Percentiles rank a stretch among this genome's conserved stretches.
phyloP scores from a whole-genome alignment of 2,888 invertebrate genomes.

The Arge pagana region DNA sequence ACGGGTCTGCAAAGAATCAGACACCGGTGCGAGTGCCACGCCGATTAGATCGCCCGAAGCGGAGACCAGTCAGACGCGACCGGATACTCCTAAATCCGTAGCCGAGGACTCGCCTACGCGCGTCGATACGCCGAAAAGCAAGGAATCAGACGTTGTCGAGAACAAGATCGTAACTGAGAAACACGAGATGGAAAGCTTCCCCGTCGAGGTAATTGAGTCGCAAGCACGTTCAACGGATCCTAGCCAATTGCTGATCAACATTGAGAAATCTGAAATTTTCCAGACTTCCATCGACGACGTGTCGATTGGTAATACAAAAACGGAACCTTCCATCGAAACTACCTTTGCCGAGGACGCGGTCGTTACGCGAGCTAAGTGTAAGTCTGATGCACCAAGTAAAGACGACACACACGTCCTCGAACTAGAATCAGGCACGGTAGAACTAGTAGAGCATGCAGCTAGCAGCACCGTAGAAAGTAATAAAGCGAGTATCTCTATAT shows the following conservation, averaged over 20 bases:
- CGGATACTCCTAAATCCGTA: slow-evolving; percentile 18
- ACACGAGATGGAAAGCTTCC: slow-evolving; percentile 36
- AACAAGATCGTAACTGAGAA: slow-evolving; percentile 29
- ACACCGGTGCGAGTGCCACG: slow-evolving; percentile 32
- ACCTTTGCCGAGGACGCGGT: slow-evolving; percentile 42
- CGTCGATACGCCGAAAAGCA: slow-evolving; percentile 7
- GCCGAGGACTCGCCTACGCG: background rate
- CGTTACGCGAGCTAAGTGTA: slow-evolving; percentile 47
- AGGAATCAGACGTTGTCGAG: slow-evolving; percentile 4
- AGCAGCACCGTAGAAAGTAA: slow-evolving; percentile 48
- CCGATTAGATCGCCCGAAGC: slow-evolving; percentile 26
- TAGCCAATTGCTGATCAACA: slow-evolving; percentile 36
- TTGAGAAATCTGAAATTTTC: slow-evolving; percentile 42
- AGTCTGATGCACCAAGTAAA: slow-evolving; percentile 51
- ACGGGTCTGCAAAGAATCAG: background rate
- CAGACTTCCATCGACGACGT: slow-evolving; percentile 44
- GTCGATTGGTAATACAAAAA: slow-evolving; percentile 25
- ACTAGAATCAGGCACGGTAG: slow-evolving; percentile 55
- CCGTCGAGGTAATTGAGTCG: slow-evolving; percentile 41
- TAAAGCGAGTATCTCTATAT: slow-evolving; percentile 32
- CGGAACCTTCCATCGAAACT: slow-evolving; percentile 34
- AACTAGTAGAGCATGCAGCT: slow-evolving; percentile 51
- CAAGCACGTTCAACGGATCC: slow-evolving; percentile 14
- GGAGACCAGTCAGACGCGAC: slow-evolving; percentile 4
- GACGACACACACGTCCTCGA: slow-evolving; percentile 43